These are phyloP conservation scores for Choloepus didactylus DNA, from an alignment of 2,797 vertebrate genomes.

Conservation along the genomic window DNA sequence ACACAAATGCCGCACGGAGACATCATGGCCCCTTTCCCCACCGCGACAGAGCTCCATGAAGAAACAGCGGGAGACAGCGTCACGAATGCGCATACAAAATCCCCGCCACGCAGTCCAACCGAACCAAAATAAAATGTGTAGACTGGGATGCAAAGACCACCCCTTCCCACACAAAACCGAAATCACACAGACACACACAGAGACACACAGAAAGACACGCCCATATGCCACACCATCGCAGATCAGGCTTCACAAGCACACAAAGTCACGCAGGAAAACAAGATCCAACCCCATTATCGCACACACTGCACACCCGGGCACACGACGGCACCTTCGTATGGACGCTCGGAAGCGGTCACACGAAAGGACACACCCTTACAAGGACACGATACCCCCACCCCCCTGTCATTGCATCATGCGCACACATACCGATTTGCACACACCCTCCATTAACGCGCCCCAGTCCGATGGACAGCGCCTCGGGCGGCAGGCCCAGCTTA, in stretches of 20 bases:
- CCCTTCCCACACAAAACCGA: conserved; percentile 28
- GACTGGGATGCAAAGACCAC: neutral
- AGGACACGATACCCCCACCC: neutral
- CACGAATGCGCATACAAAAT: neutral
- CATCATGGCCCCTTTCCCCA: conserved; percentile 73
- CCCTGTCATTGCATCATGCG: neutral
- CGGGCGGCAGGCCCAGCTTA: neutral
- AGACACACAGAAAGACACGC: conserved; percentile 32
- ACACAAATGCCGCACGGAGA: conserved; percentile 50
- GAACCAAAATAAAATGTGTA: neutral
- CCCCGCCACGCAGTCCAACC: neutral
- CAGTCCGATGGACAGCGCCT: neutral
- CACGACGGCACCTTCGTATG: neutral
- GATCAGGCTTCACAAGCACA: conserved; percentile 29
- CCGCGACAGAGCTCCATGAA: conserved; percentile 72
- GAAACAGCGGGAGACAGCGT: conserved; percentile 13
- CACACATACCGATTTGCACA: neutral
- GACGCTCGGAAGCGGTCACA: neutral
- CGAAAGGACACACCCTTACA: conserved; percentile 55
- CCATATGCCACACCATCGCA: conserved; percentile 61
- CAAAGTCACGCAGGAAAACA: conserved; percentile 8
- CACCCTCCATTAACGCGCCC: neutral
- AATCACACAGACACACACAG: neutral
- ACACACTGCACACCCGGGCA: neutral
- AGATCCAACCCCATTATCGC: neutral